Evolutionary conservation across 2,113 vertebrate species (phyloP).

Genomic region (Ammodytes marinus): DNA sequence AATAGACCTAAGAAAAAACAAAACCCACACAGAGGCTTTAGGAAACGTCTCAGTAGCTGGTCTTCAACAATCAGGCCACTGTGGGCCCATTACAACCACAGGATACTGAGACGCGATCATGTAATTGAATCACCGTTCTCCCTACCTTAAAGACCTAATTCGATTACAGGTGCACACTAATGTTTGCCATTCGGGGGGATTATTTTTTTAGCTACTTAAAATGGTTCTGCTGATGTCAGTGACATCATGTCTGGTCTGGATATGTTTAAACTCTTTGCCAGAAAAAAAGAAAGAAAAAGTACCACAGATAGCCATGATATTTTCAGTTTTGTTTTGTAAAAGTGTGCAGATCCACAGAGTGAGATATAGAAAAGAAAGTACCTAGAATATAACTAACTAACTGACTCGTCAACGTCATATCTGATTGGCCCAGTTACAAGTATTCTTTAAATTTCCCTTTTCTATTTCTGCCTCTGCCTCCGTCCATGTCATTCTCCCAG

Average conservation of each 20-base stretch:
- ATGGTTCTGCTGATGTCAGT: constrained; percentile 43
- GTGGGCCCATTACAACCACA: constrained; percentile 18
- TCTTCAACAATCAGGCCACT: constrained; percentile 15
- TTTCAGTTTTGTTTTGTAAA: constrained; percentile 44
- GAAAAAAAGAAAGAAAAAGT: background rate
- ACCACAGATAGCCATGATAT: background rate
- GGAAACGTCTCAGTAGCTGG: constrained; percentile 32
- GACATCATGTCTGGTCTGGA: constrained; percentile 68
- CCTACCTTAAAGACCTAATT: constrained; percentile 36
- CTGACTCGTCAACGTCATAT: constrained; percentile 17
- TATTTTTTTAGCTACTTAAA: constrained; percentile 31
- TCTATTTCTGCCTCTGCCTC: constrained; percentile 15
- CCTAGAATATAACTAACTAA: constrained; percentile 1
- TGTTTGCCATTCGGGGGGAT: constrained; percentile 25
- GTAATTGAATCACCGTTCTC: constrained; percentile 45
- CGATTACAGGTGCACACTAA: constrained; percentile 52
- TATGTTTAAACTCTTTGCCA: constrained; percentile 23
- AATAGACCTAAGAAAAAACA: background rate
- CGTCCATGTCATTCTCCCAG: constrained; percentile 17
- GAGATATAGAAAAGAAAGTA: constrained; percentile 18
- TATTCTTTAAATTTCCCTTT: background rate
- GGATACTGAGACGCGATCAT: constrained; percentile 35
- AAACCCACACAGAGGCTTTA: constrained; percentile 6
- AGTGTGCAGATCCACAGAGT: constrained; percentile 1
- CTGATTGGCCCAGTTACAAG: constrained; percentile 38